Evolutionary conservation across 2,113 vertebrate genomes (phyloP).

Genomic region (Sapayoa aenigma): DNA sequence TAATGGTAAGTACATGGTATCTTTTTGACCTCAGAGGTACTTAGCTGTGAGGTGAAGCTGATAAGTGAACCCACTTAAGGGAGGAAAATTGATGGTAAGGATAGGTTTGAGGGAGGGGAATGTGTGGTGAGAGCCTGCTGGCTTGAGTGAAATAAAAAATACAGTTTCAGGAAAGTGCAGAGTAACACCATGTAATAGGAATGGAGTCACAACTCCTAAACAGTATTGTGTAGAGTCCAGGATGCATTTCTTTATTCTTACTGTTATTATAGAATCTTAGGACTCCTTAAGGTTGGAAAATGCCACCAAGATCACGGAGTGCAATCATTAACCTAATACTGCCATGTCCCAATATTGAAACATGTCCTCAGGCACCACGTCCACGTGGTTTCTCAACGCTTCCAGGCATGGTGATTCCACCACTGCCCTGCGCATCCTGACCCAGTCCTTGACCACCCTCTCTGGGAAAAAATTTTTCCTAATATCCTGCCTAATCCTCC

Average conservation of each 20-base stretch:
- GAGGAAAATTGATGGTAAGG: background rate
- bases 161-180: background rate
- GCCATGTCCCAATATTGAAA: background rate
- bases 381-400: background rate
- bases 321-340: background rate
- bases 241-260: background rate
- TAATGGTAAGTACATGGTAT: background rate
- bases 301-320: background rate
- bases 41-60: background rate
- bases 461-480: background rate
- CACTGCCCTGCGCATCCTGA: background rate
- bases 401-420: background rate
- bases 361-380: background rate
- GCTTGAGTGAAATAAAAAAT: background rate
- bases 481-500: background rate
- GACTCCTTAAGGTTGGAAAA: background rate
- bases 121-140: background rate
- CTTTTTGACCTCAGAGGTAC: background rate
- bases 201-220: accelerated
- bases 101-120: background rate
- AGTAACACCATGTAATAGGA: background rate
- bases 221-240: too few relatives aligned
- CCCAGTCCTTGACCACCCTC: background rate
- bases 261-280: background rate
- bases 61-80: background rate